Evolutionary conservation across 2,113 vertebrate genomes (phyloP).

Genomic region (Azemiops feae): DNA sequence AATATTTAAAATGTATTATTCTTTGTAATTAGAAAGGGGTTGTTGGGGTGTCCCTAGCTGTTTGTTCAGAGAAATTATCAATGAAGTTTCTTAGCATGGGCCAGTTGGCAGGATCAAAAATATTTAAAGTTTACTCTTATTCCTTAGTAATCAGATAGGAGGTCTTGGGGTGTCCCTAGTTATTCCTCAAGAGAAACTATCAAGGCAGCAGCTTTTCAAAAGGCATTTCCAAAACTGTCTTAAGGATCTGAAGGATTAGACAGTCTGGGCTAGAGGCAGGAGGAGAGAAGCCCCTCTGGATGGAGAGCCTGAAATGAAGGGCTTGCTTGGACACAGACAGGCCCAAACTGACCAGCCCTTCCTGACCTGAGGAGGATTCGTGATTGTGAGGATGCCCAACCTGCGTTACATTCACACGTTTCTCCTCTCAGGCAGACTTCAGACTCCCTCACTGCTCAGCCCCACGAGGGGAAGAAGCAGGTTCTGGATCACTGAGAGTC

Average conservation of each 20-base stretch:
- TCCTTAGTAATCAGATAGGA: not conserved
- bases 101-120: too few species aligned
- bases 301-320: not conserved
- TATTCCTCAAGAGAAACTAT: not conserved
- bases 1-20: not conserved
- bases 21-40: not conserved
- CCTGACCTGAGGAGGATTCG: not conserved
- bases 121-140: too few species aligned
- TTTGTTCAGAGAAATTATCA: not conserved
- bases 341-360: too few species aligned
- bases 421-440: too few species aligned
- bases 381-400: too few species aligned
- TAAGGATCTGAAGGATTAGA: fast-evolving
- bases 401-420: fast-evolving
- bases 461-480: not conserved
- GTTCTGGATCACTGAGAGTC: not conserved
- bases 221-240: too few species aligned
- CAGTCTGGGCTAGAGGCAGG: not conserved
- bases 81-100: not conserved
- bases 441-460: not conserved
- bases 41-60: not conserved
- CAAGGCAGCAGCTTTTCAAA: too few species aligned
- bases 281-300: not conserved
- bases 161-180: too few species aligned
- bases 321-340: not conserved